These are phyloP conservation scores for Pseudopleuronectes americanus DNA, from an alignment of 2,797 vertebrate species.

Conservation along the genomic window DNA sequence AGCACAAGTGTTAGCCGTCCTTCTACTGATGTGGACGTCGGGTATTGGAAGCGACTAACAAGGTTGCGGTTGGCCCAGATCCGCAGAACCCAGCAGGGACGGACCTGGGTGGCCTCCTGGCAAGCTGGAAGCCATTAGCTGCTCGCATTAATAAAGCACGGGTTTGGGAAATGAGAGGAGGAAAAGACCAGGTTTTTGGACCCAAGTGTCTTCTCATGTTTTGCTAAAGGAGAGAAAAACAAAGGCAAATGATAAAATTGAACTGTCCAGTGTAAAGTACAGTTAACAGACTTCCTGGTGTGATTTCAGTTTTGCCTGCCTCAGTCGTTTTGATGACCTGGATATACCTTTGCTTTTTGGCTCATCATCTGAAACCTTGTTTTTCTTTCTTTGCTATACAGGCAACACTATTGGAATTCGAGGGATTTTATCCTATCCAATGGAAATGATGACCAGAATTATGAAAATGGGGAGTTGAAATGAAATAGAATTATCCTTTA, in stretches of 20 bases:
- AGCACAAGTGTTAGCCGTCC: conserved; percentile 6
- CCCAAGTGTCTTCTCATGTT: background rate
- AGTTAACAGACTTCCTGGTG: background rate
- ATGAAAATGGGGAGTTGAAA: background rate
- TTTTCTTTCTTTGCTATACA: background rate
- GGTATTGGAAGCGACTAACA: conserved; percentile 11
- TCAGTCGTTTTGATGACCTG: conserved; percentile 1
- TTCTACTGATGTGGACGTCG: conserved; percentile 2
- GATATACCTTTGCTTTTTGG: background rate
- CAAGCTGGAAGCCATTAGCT: conserved; percentile 7
- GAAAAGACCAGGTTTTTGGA: background rate
- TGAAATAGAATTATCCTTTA: background rate
- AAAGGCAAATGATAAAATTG: background rate
- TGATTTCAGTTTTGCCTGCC: background rate
- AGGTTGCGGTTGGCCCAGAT: conserved; percentile 18
- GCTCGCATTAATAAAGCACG: conserved; percentile 7
- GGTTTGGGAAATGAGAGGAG: background rate
- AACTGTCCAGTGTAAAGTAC: background rate
- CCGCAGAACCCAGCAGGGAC: conserved; percentile 8
- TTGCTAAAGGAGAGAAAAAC: conserved; percentile 4
- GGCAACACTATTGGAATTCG: background rate
- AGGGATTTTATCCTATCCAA: background rate
- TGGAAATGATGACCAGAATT: background rate
- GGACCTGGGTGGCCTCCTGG: conserved; percentile 1
- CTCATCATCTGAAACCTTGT: background rate